A percentile compares a stretch with the other conserved stretches of the same genome.
Conservation (phyloP, 2,888 invertebrate genomes). For the Sclerodermus sp. region DNA sequence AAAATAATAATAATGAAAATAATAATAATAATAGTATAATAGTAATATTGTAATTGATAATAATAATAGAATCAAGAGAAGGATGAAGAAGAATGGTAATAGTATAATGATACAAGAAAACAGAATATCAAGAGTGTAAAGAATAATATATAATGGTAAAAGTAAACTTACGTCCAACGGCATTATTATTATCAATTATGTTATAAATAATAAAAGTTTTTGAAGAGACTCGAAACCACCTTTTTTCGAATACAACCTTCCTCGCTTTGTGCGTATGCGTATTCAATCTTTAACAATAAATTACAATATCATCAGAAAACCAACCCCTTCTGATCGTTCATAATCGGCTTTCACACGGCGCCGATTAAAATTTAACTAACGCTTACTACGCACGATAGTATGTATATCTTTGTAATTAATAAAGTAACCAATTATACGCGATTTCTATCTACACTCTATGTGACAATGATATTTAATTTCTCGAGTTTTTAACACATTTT, state of each 20-base stretch:
- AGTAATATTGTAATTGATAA: no score
- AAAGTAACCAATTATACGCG: conserved; percentile 41
- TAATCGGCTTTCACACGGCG: conserved; percentile 8
- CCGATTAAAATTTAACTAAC: conserved; percentile 35
- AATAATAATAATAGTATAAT: conserved; percentile 18
- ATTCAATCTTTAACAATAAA: conserved; percentile 36
- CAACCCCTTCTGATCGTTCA: conserved; percentile 24
- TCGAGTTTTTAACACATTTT: no score
- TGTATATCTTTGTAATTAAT: conserved; percentile 32
- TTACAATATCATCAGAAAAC: conserved; percentile 26
- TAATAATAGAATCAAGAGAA: no score
- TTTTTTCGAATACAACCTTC: conserved; percentile 44
- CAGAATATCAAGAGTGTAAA: no score
- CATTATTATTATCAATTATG: conserved; percentile 2
- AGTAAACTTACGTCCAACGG: no score
- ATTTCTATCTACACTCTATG: conserved; percentile 18
- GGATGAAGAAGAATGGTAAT: no score
- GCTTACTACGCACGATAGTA: conserved; percentile 32
- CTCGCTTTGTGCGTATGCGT: conserved; percentile 7
- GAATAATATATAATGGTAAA: no score
- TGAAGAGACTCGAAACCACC: conserved; percentile 5
- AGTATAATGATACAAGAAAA: no score
- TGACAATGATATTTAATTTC: conserved; percentile 22
- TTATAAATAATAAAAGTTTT: not conserved
- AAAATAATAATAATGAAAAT: conserved; percentile 7